Base-by-base conservation (phyloP, 2,888 invertebrate species). In the Perizoma flavofasciatum region DNA sequence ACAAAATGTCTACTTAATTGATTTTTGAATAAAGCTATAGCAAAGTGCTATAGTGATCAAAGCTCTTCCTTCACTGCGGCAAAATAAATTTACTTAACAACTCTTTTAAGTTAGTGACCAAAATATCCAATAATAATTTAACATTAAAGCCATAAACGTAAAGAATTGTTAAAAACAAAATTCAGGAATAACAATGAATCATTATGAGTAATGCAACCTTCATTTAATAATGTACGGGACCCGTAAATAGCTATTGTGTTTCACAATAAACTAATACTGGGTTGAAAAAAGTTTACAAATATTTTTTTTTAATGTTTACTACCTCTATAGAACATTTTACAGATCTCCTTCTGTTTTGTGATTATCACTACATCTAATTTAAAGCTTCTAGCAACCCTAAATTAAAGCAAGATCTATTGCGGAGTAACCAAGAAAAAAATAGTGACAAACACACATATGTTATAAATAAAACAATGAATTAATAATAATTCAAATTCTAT, bases 171-270 rank as follows among this genome's bases (percentile, higher is more conserved):
- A 59, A 65, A 68, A 37, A 65, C 58, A 62, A 65, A 65, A 65
- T 63, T 40, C 59, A 63, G 61, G 62, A 68, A 66, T 59, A 69
- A 58, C 59, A 61, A 67, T 72, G 68, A 67, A 72, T 73, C 69
- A 70, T 65, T 49, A 67, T 64, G 65, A 70, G 61, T 73, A 68
- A 75, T 72, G 69, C 59, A 67, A 51, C 50, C 53, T 65, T 61
- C 59, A 63, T 67, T 66, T 59, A 58, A 66, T 60, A 61, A 68
- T 58, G 51, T 57, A 63, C 50, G 52, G 55, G 57, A 64, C 63
- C 64, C 45, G 11, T 63, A 65, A 67, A 66, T 67, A 47, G 61
- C 54, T 66, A 69, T 72, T 72, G 71, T 71, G 65, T 71, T 68
- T 52, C 67, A 59, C 8, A 35, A 41, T 22, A 44, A 5, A n/a